Evolutionary conservation across 2,888 invertebrate species (phyloP).

Genomic region (Hemicrepidius hirtus): DNA sequence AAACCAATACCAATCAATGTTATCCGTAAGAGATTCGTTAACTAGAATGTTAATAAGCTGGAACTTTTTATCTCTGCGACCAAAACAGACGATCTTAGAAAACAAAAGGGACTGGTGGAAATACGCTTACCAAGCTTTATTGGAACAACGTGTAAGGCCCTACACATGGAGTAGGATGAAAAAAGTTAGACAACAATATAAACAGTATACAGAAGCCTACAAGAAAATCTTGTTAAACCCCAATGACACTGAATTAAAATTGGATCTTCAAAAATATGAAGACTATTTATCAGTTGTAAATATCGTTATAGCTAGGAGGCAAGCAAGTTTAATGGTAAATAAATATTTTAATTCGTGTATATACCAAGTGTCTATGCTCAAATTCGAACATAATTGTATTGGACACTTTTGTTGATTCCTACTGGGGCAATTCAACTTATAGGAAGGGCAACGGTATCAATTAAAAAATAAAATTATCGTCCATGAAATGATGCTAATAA

Average conservation of each 20-base stretch:
- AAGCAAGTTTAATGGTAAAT: slow-evolving; percentile 87
- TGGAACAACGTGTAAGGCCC: slow-evolving; percentile 83
- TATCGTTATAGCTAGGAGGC: slow-evolving; percentile 85
- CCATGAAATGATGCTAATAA: too few relatives aligned
- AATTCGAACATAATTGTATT: too few relatives aligned
- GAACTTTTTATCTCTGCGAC: slow-evolving; percentile 70
- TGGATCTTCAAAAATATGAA: slow-evolving; percentile 85
- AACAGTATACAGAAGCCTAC: slow-evolving; percentile 81
- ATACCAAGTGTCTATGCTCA: too few relatives aligned
- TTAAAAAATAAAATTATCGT: too few relatives aligned
- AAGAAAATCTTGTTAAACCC: slow-evolving; percentile 82
- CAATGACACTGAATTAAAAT: slow-evolving; percentile 82
- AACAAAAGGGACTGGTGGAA: slow-evolving; percentile 84
- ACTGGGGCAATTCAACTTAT: too few relatives aligned
- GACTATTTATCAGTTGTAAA: slow-evolving; percentile 83
- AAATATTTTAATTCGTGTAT: slow-evolving; percentile 50
- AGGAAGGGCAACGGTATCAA: too few relatives aligned
- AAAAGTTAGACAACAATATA: slow-evolving; percentile 81
- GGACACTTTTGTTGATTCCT: too few relatives aligned
- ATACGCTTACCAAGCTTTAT: slow-evolving; percentile 81
- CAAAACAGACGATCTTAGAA: slow-evolving; percentile 71
- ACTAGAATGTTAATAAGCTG: slow-evolving; percentile 81
- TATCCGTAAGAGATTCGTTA: slow-evolving; percentile 76
- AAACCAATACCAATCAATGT: slow-evolving; percentile 81
- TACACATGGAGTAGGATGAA: slow-evolving; percentile 84